Conservation (phyloP, 2,888 invertebrate genomes). For the Caenorhabditis sulstoni region DNA sequence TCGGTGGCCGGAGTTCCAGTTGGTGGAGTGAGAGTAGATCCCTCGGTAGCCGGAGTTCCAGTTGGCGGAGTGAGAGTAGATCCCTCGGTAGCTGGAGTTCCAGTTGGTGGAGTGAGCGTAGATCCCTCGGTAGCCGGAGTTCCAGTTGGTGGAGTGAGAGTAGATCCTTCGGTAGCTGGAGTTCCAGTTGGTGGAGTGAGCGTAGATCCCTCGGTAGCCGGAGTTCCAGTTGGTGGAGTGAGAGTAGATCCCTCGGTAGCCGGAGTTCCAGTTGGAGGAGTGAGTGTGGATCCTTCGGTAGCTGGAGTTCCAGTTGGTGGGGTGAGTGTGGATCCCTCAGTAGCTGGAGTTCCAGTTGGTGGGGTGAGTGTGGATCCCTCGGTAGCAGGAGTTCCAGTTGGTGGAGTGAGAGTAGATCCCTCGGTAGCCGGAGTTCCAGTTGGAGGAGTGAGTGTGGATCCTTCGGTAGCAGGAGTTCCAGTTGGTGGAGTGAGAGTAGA, state of each 20-base stretch:
- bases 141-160: conserved; percentile 7
- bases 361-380: background rate
- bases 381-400: background rate
- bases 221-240: conserved; percentile 8
- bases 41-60: conserved; percentile 5
- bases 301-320: conserved; percentile 4
- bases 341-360: background rate
- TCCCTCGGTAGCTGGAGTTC: background rate
- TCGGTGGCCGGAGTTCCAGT: background rate
- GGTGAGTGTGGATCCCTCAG: background rate
- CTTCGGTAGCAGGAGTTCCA: background rate
- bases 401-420: background rate
- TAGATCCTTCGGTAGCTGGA: background rate
- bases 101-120: background rate
- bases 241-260: background rate
- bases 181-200: conserved; percentile 10
- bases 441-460: background rate
- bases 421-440: background rate
- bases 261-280: conserved; percentile 11
- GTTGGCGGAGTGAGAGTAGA: conserved; percentile 2
- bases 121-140: background rate
- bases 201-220: background rate
- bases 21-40: background rate
- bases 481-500: background rate
- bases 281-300: background rate